Evolutionary conservation across 2,888 invertebrate genomes (phyloP), one percentile per base, ranked within the genome.

Genomic region (Corbicula japonica): DNA sequence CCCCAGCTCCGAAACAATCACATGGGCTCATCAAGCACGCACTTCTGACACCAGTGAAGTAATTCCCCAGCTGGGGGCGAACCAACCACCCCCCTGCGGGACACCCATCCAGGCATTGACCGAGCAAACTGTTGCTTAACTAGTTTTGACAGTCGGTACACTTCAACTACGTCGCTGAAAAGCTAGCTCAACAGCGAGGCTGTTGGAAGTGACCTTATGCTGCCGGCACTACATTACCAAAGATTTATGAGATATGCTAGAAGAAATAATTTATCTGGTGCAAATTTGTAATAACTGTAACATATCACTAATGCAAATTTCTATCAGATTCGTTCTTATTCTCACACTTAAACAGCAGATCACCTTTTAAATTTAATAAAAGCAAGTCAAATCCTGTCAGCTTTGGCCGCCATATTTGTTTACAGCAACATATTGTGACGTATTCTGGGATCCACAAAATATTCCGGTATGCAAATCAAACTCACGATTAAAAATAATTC

Each of bases 341-440:
- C 23, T 2, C 10, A 23, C 15, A 50, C 15, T 28, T 23, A 18
- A 4, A 8, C 50, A 23, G 4, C 23, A 26, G 23, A 8, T 23
- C 23, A 3, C 23, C 4, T 26, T 2, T 50, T 6, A 54, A 2
- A 12, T 6, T 23, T 23, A 18, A 3, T 10, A 10, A 32, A 32
- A 50, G 63, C 77, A 77, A 62, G 77, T 77, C 54, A 50, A 48
- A 38, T 77, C 77, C 48, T 77, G 77, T 77, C 56, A 44, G 23
- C 4, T 34, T 50, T 69, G 23, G 66, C 77, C 77, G 77, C 77
- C 77, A 77, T 77, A 28, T 41, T 68, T 69, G 63, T 69, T 68
- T 68, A 52, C 52, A 52, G 32, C 38, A 52, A 34, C 32, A 52
- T 30, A 10, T n/a, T n/a, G n/a, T n/a, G n/a, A n/a, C n/a, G n/a